Percentiles rank a stretch among this genome's conserved stretches.
These are phyloP conservation scores for Litocranius walleri DNA, from an alignment of 2,113 vertebrate genomes.

Conservation along the genomic window DNA sequence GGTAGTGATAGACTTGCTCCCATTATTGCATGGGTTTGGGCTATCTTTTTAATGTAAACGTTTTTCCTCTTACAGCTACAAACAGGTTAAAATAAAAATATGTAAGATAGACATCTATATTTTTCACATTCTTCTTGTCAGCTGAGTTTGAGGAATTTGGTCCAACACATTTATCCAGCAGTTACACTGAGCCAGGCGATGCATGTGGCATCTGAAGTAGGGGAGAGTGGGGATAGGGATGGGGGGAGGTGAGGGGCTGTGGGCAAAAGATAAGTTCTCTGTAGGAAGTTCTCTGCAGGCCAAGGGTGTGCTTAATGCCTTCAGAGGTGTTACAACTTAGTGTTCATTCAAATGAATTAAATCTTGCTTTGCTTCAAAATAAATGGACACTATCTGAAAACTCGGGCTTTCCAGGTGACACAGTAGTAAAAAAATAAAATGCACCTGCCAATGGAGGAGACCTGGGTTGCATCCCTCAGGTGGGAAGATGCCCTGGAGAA, in stretches of 20 bases:
- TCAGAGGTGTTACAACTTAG: constrained; percentile 28
- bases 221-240: fast-evolving
- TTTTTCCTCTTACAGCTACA: neutral
- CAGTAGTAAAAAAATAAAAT: neutral
- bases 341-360: constrained; percentile 6
- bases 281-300: neutral
- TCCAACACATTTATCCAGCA: no score
- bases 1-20: neutral
- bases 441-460: neutral
- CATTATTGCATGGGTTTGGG: neutral
- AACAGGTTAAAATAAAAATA: constrained; percentile 5
- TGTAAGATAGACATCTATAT: neutral
- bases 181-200: neutral
- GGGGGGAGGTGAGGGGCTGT: neutral
- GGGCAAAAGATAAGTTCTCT: neutral
- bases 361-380: constrained; percentile 16
- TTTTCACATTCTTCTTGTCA: neutral
- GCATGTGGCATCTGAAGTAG: fast-evolving
- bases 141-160: neutral
- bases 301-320: neutral
- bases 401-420: neutral
- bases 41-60: neutral
- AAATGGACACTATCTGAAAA: neutral
- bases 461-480: neutral
- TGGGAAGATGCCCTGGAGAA: neutral